These are phyloP conservation scores for Riparia riparia DNA, from an alignment of 2,113 vertebrate genomes.

Conservation along the genomic window DNA sequence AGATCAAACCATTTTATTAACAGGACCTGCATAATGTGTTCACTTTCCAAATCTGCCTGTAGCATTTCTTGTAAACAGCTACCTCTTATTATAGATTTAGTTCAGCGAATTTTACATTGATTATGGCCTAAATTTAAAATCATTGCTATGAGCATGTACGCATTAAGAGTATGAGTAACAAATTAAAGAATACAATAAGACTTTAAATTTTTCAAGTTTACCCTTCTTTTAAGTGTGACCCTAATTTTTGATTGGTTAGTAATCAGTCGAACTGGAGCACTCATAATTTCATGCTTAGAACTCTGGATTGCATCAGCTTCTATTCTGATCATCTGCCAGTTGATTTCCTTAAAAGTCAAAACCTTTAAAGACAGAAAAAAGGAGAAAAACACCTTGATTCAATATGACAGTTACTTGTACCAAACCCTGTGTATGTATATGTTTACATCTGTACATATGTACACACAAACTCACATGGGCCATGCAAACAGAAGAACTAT, in stretches of 20 bases:
- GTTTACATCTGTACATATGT: neutral
- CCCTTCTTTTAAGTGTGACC: conserved; percentile 96
- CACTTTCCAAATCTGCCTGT: neutral
- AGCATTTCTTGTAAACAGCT: neutral
- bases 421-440: neutral
- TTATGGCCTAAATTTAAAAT: neutral
- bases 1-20: neutral
- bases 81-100: neutral
- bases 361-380: conserved; percentile 80
- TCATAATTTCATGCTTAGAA: conserved; percentile 92
- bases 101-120: neutral
- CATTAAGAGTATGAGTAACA: neutral
- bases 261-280: conserved; percentile 95
- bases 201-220: conserved; percentile 66
- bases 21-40: neutral
- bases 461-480: neutral
- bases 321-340: conserved; percentile 99
- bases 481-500: neutral
- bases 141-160: neutral
- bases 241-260: conserved; percentile 98
- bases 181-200: neutral
- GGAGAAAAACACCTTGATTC: neutral
- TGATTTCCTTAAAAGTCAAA: conserved; percentile 98
- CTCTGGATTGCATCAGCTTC: conserved; percentile 98
- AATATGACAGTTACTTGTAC: neutral